These are phyloP conservation scores for Ascidia mentula DNA, from an alignment of 23 tunicate species.

Conservation along the genomic window DNA sequence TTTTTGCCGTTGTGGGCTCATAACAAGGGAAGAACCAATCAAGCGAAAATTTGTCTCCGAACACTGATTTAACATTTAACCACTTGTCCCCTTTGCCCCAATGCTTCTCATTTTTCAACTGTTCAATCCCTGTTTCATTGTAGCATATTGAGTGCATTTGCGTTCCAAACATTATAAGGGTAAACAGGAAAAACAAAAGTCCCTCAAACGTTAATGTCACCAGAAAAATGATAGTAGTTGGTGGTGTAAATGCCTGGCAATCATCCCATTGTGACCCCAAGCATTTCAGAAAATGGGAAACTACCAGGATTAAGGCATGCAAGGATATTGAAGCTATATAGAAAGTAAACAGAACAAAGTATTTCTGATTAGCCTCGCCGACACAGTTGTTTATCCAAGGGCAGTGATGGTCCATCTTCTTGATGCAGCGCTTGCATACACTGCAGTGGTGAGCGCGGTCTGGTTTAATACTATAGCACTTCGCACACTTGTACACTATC, in stretches of 20 bases:
- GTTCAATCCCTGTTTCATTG: constrained; percentile 99
- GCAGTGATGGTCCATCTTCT: constrained; percentile 99
- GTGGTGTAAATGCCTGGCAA: constrained; percentile 79
- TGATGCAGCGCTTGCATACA: constrained; percentile 90
- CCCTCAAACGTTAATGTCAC: constrained; percentile 78
- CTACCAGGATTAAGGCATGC: constrained; percentile 88
- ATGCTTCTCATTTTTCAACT: constrained; percentile 91
- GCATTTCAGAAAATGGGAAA: constrained; percentile 65
- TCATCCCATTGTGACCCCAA: constrained; percentile 59
- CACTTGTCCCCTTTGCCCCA: constrained; percentile 65
- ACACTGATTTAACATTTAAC: constrained; percentile 87
- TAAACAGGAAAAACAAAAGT: constrained; percentile 86
- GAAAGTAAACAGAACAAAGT: constrained; percentile 93
- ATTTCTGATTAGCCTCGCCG: constrained; percentile 95
- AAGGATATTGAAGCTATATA: constrained; percentile 88
- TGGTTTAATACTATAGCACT: constrained; percentile 94
- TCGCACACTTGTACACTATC: constrained; percentile 93
- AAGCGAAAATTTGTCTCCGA: constrained; percentile 86
- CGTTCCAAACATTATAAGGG: constrained; percentile 95
- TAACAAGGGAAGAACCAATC: constrained; percentile 83
- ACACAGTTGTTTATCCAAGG: constrained; percentile 99
- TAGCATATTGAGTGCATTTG: constrained; percentile 96
- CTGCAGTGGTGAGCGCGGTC: constrained; percentile 98
- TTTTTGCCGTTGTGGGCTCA: constrained; percentile 71
- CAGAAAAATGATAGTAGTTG: constrained; percentile 61